Percentiles rank a stretch among this genome's conserved stretches.
Conservation (phyloP, 1,140 invertebrate genomes). For the Drosophila burlai region DNA sequence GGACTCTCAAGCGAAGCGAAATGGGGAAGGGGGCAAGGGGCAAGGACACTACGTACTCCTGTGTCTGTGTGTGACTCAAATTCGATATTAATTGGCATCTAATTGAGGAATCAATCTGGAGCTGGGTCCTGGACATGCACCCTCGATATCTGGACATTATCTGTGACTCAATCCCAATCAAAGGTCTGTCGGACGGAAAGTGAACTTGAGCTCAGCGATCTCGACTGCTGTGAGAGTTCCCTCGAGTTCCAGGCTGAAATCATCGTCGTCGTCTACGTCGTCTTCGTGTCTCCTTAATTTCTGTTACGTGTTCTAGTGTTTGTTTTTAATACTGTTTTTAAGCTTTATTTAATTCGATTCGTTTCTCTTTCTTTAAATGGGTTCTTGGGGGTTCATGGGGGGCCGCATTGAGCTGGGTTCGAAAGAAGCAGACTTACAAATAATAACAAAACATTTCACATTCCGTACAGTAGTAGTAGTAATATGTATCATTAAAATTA, state of each 20-base stretch:
- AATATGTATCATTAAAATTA: conserved; percentile 46
- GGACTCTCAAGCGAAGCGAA: conserved; percentile 27
- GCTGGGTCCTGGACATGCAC: background rate
- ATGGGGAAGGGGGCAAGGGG: background rate
- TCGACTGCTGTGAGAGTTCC: conserved; percentile 10
- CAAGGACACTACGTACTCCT: background rate
- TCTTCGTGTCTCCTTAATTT: conserved; percentile 11
- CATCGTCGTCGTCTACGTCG: background rate
- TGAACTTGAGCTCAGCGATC: conserved; percentile 19
- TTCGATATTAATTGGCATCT: conserved; percentile 45
- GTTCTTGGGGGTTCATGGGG: conserved; percentile 39
- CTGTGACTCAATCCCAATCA: conserved; percentile 23
- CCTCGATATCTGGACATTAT: background rate
- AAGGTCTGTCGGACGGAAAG: conserved; percentile 22
- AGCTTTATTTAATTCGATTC: conserved; percentile 66
- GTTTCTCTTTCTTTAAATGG: conserved; percentile 32
- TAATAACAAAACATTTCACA: conserved; percentile 83
- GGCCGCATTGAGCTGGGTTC: conserved; percentile 54
- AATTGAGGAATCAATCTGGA: conserved; percentile 27
- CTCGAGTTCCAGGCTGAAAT: conserved; percentile 38
- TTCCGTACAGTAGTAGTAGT: conserved; percentile 46
- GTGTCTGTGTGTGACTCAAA: conserved; percentile 2
- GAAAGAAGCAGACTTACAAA: conserved; percentile 69
- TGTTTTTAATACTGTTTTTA: conserved; percentile 69
- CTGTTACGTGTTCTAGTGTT: conserved; percentile 23